These are phyloP conservation scores for Papilio helenus DNA, from an alignment of 1,140 invertebrate genomes.

Conservation along the genomic window DNA sequence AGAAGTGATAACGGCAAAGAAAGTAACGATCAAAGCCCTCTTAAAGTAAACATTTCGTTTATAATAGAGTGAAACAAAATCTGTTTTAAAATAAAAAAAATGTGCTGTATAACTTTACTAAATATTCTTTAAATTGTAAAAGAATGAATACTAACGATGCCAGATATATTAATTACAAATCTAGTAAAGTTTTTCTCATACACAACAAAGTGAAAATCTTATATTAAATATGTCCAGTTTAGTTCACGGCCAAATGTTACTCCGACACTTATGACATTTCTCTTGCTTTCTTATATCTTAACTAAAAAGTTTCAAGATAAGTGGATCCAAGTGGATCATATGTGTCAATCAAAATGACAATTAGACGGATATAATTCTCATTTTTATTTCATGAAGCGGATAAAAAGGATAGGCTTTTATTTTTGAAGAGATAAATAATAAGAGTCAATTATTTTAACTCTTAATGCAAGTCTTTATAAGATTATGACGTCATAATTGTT, in stretches of 20 bases:
- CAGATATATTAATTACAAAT: too few species aligned
- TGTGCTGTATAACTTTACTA: neutral
- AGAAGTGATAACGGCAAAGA: too few species aligned
- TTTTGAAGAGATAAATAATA: neutral
- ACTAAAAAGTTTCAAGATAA: slow-evolving; percentile 5
- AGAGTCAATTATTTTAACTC: neutral
- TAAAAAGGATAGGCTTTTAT: neutral
- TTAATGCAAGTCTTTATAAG: neutral
- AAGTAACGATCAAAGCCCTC: too few species aligned
- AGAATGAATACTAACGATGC: too few species aligned
- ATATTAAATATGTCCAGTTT: neutral
- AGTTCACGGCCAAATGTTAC: neutral
- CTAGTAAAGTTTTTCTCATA: neutral
- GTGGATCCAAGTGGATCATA: neutral
- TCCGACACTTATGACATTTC: slow-evolving; percentile 3
- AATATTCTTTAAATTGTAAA: neutral
- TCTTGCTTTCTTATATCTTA: neutral
- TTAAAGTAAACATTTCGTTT: neutral
- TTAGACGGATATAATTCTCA: neutral
- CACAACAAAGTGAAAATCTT: neutral
- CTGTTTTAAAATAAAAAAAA: too few species aligned
- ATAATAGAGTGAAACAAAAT: too few species aligned
- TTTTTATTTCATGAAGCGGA: neutral
- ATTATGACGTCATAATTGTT: neutral
- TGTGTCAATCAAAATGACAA: slow-evolving; percentile 13